Evolutionary conservation across 2,888 invertebrate species (phyloP), one percentile per base, ranked within the genome.

Genomic region (Dicycla oo): DNA sequence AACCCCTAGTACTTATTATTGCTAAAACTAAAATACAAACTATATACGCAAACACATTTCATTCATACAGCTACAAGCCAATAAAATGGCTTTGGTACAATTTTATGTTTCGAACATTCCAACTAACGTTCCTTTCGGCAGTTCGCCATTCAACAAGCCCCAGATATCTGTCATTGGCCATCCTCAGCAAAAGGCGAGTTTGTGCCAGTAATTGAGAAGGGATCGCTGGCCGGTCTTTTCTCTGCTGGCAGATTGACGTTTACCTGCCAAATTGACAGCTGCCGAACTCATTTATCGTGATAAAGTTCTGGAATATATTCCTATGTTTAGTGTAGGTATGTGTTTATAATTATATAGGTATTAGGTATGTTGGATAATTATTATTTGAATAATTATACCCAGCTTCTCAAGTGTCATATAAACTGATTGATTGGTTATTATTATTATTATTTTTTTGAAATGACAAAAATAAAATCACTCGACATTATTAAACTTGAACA

Each of bases 161-260:
- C 65, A 53, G 34, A 74, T 56, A 75, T 78, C 71, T 74, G 73
- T 69, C 65, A 76, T 56, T 58, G n/a, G 49, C 23, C 49, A 57
- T 23, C 38, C 57, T 58, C 60, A 51, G 43, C 65, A 71, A 69
- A 80, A 70, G 54, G 73, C 69, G 51, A 73, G 69, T 79, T 62
- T 65, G 53, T 51, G 60, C 34, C 58, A 60, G 80, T 82, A 80
- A 84, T 85, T 84, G 85, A 84, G 78, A 84, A 82, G 78, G 83
- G 83, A 84, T 85, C 83, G 80, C 71, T 64, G 71, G 66, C 73
- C 66, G 76, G 75, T 69, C 60, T 66, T 65, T 80, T 65, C 30
- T 57, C 63, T 47, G 58, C 73, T 84, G 79, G 81, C 75, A 81
- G 72, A 69, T 81, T 84, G 82, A 83, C 82, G 63, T 79, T 84